These are phyloP conservation scores for Stigmatopora nigra DNA, from an alignment of 2,113 vertebrate species.

Conservation along the genomic window DNA sequence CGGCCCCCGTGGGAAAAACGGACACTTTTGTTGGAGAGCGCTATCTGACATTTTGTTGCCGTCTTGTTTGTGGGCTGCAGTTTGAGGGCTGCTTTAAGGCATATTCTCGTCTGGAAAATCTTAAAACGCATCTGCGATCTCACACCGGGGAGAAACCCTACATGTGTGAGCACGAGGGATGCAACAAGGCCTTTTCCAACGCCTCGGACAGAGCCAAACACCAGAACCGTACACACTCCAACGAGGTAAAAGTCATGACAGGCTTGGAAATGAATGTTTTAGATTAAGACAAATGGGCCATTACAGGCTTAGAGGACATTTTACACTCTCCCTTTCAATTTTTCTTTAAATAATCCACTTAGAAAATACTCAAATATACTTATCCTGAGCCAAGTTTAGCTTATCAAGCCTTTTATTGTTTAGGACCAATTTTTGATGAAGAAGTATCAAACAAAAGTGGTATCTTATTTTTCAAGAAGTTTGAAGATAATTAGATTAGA, in stretches of 20 bases:
- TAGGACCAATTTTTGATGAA: too few relatives aligned
- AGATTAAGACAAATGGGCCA: too few relatives aligned
- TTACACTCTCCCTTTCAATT: too few relatives aligned
- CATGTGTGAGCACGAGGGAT: constrained; percentile 94
- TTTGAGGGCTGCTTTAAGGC: constrained; percentile 97
- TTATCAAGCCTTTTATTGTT: too few relatives aligned
- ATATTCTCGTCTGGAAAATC: constrained; percentile 96
- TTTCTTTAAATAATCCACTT: too few relatives aligned
- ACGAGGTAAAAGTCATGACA: constrained; percentile 73
- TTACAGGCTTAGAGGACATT: too few relatives aligned
- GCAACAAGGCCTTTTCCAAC: constrained; percentile 97
- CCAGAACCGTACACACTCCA: constrained; percentile 98
- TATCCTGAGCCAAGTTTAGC: too few relatives aligned
- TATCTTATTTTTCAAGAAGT: too few relatives aligned
- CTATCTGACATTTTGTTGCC: neutral
- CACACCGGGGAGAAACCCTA: constrained; percentile 98
- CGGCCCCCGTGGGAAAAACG: neutral
- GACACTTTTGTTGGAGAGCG: constrained; percentile 3
- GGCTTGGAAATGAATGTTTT: too few relatives aligned
- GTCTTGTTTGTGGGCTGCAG: constrained; percentile 93
- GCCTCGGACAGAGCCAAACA: constrained; percentile 97
- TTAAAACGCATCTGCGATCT: constrained; percentile 96
- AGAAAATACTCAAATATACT: too few relatives aligned
- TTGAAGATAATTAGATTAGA: too few relatives aligned
- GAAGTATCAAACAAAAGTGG: too few relatives aligned